phyloP scores from a whole-genome alignment of 2,888 invertebrate species.

The Eristalis tenax region DNA sequence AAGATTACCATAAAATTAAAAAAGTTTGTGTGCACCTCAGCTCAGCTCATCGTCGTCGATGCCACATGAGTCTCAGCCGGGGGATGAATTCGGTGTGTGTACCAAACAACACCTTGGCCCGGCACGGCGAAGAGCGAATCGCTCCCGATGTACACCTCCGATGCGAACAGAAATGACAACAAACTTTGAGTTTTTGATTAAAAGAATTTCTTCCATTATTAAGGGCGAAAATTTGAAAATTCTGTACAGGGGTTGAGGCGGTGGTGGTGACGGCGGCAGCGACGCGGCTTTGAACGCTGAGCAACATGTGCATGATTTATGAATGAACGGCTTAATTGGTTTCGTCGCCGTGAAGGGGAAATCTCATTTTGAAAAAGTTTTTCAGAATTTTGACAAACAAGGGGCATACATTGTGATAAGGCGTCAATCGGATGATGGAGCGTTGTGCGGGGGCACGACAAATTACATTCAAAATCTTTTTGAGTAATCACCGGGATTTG shows the following conservation, averaged over 20 bases:
- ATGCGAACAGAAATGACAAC: slow-evolving; percentile 60
- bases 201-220: slow-evolving; percentile 60
- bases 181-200: slow-evolving; percentile 68
- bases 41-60: neutral
- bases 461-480: neutral
- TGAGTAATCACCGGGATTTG: neutral
- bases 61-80: slow-evolving; percentile 6
- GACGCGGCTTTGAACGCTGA: slow-evolving; percentile 3
- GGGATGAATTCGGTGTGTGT: slow-evolving; percentile 22
- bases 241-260: neutral
- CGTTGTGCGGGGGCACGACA: neutral
- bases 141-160: slow-evolving; percentile 12
- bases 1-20: slow-evolving; percentile 72
- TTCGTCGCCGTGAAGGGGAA: slow-evolving; percentile 14
- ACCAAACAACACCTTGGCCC: slow-evolving; percentile 43
- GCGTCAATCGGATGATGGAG: slow-evolving; percentile 6
- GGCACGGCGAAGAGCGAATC: slow-evolving; percentile 10
- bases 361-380: slow-evolving; percentile 33
- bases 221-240: slow-evolving; percentile 61
- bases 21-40: slow-evolving; percentile 56
- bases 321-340: slow-evolving; percentile 66
- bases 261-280: neutral
- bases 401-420: slow-evolving; percentile 24
- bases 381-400: slow-evolving; percentile 32
- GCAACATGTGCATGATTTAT: slow-evolving; percentile 70